phyloP scores from a whole-genome alignment of 2,888 invertebrate species.

The Steinernema carpocapsae region DNA sequence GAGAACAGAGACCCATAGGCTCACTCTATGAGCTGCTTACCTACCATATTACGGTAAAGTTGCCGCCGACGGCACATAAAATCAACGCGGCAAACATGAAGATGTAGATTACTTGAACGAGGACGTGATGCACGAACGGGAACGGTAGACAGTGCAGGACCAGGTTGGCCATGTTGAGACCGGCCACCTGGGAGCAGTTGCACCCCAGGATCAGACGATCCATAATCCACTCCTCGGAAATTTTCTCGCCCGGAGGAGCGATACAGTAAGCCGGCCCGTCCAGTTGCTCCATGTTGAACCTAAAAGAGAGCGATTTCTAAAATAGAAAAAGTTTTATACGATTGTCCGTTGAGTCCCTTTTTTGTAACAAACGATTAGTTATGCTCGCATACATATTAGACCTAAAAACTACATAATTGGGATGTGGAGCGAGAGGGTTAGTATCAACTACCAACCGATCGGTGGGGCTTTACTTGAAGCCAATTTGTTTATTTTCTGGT shows the following conservation, averaged over 20 bases:
- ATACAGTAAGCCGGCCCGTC: not conserved
- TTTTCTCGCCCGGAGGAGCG: not conserved
- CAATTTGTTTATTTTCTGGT: not conserved
- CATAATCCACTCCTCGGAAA: conserved; percentile 6
- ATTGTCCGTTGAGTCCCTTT: too few relatives aligned
- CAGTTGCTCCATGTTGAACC: not conserved
- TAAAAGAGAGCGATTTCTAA: too few relatives aligned
- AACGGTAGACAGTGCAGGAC: conserved; percentile 43
- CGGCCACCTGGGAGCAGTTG: conserved; percentile 1
- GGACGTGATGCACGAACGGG: conserved; percentile 43
- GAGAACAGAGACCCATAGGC: too few relatives aligned
- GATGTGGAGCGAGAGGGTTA: not conserved
- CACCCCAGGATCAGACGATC: not conserved
- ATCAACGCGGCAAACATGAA: conserved; percentile 58
- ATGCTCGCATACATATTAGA: too few relatives aligned
- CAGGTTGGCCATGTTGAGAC: not conserved
- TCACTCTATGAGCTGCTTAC: too few relatives aligned
- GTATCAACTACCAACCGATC: not conserved
- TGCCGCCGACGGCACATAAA: conserved; percentile 76
- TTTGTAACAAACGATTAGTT: too few relatives aligned
- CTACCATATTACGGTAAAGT: conserved; percentile 91
- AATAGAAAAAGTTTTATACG: too few relatives aligned
- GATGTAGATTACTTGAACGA: conserved; percentile 54
- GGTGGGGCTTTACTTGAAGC: too few relatives aligned
- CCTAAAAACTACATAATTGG: not conserved